Percentiles rank a stretch among this genome's conserved stretches.
Evolutionary conservation across 2,113 vertebrate genomes (phyloP).

Genomic region (Lutjanus erythropterus): DNA sequence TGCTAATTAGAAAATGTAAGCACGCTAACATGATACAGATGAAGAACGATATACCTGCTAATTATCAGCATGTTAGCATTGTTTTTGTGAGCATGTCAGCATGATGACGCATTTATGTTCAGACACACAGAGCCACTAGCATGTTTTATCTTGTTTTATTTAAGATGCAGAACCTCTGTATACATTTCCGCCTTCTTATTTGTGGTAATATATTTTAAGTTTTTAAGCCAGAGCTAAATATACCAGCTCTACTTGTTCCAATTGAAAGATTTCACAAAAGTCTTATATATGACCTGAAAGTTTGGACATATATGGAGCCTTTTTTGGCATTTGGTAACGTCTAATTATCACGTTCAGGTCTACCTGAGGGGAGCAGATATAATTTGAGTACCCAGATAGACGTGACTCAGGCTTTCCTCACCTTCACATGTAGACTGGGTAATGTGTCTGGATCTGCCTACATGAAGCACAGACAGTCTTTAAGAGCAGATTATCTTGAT

Average conservation of each 20-base stretch:
- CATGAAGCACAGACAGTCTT: conserved; percentile 17
- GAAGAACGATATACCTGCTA: background rate
- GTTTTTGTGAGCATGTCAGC: background rate
- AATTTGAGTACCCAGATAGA: conserved; percentile 39
- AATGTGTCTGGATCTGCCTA: conserved; percentile 30
- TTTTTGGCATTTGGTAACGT: conserved; percentile 30
- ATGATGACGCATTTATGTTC: background rate
- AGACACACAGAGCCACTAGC: background rate
- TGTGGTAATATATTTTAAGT: background rate
- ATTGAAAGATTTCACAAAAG: background rate
- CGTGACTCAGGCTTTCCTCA: conserved; percentile 64
- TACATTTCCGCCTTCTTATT: background rate
- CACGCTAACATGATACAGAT: background rate
- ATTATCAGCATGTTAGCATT: background rate
- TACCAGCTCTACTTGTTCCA: background rate
- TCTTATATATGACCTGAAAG: background rate
- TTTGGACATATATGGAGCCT: background rate
- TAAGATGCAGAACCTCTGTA: background rate
- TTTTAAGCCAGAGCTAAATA: background rate
- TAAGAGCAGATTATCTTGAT: conserved; percentile 49
- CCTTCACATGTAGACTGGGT: conserved; percentile 40
- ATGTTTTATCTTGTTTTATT: background rate
- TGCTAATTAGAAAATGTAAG: too few species aligned
- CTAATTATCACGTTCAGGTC: conserved; percentile 36
- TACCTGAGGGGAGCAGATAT: conserved; percentile 43